Conservation (phyloP, 92 coral and sea anemone genomes). For the Porites rus region DNA sequence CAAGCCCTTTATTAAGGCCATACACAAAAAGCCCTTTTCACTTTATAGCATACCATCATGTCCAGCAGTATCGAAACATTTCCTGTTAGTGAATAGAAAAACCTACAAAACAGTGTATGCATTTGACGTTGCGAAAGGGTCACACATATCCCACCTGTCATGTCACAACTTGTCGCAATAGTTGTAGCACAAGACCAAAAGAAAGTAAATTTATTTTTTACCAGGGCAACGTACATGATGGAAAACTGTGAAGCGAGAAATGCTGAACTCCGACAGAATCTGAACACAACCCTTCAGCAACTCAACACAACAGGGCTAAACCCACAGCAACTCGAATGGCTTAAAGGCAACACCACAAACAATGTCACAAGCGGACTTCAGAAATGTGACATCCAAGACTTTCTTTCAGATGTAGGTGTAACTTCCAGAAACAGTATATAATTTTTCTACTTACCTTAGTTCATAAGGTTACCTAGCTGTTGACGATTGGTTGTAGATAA, state of each 20-base stretch:
- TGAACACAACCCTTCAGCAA: slow-evolving; percentile 60
- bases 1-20: neutral
- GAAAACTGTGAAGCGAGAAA: slow-evolving; percentile 68
- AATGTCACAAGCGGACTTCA: slow-evolving; percentile 65
- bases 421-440: too few species aligned
- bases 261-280: slow-evolving; percentile 35
- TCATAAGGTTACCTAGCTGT: neutral
- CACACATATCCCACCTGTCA: neutral
- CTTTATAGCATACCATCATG: neutral
- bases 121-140: neutral
- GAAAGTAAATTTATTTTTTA: slow-evolving; percentile 1
- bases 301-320: slow-evolving; percentile 66
- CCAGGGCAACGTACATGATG: slow-evolving; percentile 84
- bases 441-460: neutral
- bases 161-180: too few species aligned
- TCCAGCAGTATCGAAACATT: neutral
- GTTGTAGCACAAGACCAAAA: neutral
- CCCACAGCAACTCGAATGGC: slow-evolving; percentile 58
- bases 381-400: slow-evolving; percentile 69
- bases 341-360: slow-evolving; percentile 58
- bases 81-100: neutral
- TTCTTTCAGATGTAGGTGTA: slow-evolving; percentile 70
- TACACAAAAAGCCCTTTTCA: neutral
- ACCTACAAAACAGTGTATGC: neutral
- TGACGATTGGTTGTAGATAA: too few species aligned